phyloP scores from a whole-genome alignment of 1,140 invertebrate species.

The Drosophila biarmipes region DNA sequence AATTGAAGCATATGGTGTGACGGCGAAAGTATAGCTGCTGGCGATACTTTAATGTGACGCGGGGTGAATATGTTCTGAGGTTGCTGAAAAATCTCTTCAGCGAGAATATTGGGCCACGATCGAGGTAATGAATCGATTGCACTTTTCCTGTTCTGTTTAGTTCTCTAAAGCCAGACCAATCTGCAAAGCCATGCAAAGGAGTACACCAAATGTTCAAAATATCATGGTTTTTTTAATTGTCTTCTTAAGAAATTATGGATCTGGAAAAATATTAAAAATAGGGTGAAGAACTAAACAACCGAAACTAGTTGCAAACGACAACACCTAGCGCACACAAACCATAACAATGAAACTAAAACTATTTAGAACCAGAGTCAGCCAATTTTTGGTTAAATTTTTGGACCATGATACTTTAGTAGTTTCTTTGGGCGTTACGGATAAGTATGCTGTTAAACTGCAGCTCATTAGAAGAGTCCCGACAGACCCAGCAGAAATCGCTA shows the following conservation, averaged over 20 bases:
- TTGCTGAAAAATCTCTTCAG: neutral
- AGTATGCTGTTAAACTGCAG: constrained; percentile 16
- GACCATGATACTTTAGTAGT: constrained; percentile 2
- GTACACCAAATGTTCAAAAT: too few relatives aligned
- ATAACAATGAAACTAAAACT: too few relatives aligned
- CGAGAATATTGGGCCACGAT: neutral
- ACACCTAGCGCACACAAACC: too few relatives aligned
- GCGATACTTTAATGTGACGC: constrained; percentile 14
- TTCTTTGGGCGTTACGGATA: constrained; percentile 13
- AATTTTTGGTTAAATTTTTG: neutral
- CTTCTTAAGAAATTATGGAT: too few relatives aligned
- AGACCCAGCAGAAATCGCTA: constrained; percentile 13
- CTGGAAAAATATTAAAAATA: too few relatives aligned
- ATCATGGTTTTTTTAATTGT: too few relatives aligned
- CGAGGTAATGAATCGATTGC: neutral
- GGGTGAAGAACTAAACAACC: too few relatives aligned
- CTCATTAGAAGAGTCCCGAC: constrained; percentile 33
- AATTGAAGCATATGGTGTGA: constrained; percentile 46
- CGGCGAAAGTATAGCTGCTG: constrained; percentile 17
- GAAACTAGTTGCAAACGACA: too few relatives aligned
- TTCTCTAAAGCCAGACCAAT: too few relatives aligned
- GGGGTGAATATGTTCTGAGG: neutral
- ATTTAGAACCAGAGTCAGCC: neutral
- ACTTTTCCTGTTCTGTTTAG: too few relatives aligned
- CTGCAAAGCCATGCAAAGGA: too few relatives aligned